These are phyloP conservation scores for Brevipalpus yothersi DNA, from an alignment of 1,140 invertebrate genomes.

Conservation along the genomic window DNA sequence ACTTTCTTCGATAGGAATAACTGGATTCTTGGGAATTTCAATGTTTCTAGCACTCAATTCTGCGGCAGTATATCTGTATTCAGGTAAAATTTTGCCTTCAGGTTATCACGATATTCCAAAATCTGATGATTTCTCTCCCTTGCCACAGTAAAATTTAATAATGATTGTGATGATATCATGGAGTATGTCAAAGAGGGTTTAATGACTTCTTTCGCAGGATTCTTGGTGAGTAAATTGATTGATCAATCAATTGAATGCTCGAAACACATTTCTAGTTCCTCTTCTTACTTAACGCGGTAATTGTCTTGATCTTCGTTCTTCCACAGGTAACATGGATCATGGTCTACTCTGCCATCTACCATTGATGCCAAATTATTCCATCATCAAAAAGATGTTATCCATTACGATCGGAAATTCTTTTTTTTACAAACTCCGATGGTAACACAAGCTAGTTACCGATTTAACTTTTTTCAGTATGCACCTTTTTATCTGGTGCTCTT, in stretches of 20 bases:
- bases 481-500: too few relatives aligned
- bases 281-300: background rate
- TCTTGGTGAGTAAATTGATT: constrained; percentile 3
- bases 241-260: background rate
- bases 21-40: constrained; percentile 5
- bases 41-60: constrained; percentile 8
- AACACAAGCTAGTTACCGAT: too few relatives aligned
- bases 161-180: constrained; percentile 4
- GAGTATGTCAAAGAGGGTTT: constrained; percentile 8
- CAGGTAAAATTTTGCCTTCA: constrained; percentile 2
- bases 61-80: constrained; percentile 7
- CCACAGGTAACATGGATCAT: constrained; percentile 4
- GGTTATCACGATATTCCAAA: background rate
- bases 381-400: background rate
- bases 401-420: too few relatives aligned
- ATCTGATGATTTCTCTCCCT: background rate
- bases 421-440: too few relatives aligned
- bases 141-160: constrained; percentile 4
- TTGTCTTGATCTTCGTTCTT: background rate
- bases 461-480: too few relatives aligned
- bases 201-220: constrained; percentile 8
- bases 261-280: background rate
- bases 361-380: background rate
- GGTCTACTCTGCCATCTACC: constrained; percentile 1
- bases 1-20: background rate